Evolutionary conservation across 2,888 invertebrate species (phyloP).

Genomic region (Mythimna ferrago): DNA sequence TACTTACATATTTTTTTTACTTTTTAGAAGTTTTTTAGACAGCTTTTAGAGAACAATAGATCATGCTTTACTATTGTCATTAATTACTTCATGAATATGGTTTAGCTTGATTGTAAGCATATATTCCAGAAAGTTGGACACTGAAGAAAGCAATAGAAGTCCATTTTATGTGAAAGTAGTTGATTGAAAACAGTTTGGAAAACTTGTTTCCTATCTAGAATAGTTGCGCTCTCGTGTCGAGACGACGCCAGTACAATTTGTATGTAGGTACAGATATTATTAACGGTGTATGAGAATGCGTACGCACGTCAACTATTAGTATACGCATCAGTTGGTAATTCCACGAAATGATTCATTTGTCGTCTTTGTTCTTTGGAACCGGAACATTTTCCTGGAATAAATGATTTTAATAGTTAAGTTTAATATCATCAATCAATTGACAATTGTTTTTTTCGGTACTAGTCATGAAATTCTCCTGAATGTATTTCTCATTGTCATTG

Average conservation of each 20-base stretch:
- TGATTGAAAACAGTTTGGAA: conserved; percentile 1
- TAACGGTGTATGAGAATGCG: conserved; percentile 15
- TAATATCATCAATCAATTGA: conserved; percentile 12
- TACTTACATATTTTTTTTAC: too few relatives aligned
- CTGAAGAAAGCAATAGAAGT: background rate
- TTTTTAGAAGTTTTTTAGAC: too few relatives aligned
- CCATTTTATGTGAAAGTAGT: background rate
- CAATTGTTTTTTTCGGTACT: background rate
- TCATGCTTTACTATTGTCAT: background rate
- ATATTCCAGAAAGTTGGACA: too few relatives aligned
- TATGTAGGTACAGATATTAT: conserved; percentile 11
- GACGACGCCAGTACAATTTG: conserved; percentile 28
- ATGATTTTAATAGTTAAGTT: conserved; percentile 11
- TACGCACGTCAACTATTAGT: conserved; percentile 28
- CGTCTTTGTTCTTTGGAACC: conserved; percentile 32
- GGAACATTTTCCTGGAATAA: conserved; percentile 21
- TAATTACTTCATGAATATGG: background rate
- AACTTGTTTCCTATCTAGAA: conserved; percentile 8
- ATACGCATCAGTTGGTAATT: conserved; percentile 41
- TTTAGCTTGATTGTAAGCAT: background rate
- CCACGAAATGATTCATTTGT: conserved; percentile 53
- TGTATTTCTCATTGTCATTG: conserved; percentile 2
- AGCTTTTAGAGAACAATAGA: background rate
- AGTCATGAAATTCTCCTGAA: conserved; percentile 14
- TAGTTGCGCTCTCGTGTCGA: conserved; percentile 18